These are phyloP conservation scores for Xenus cinereus DNA, from an alignment of 2,113 vertebrate genomes.

Conservation along the genomic window DNA sequence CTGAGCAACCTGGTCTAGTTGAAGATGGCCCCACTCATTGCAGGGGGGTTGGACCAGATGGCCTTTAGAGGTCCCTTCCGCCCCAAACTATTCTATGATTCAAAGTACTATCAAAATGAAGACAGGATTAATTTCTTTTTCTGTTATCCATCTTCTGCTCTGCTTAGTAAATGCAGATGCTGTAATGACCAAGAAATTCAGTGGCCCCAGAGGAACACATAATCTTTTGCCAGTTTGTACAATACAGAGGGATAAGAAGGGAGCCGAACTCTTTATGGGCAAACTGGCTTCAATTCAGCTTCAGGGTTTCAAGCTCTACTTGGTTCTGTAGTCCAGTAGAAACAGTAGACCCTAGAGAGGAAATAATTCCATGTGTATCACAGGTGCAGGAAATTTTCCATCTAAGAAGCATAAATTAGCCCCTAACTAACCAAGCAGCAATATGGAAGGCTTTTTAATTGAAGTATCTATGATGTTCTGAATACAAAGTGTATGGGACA, in stretches of 20 bases:
- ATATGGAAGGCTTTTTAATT: background rate
- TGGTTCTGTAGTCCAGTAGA: background rate
- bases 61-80: background rate
- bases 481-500: background rate
- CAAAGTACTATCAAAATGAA: background rate
- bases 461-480: background rate
- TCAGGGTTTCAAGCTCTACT: background rate
- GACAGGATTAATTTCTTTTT: background rate
- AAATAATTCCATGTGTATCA: background rate
- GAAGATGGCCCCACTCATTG: background rate
- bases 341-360: background rate
- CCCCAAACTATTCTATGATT: background rate
- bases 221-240: fast-evolving
- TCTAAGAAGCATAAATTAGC: background rate
- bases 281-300: background rate
- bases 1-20: background rate
- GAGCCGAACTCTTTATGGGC: background rate
- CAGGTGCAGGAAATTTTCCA: background rate
- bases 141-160: background rate
- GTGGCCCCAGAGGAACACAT: background rate
- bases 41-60: background rate
- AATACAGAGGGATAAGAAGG: background rate
- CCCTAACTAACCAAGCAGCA: background rate
- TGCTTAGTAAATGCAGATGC: background rate
- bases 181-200: background rate